A percentile compares a stretch with the other conserved stretches of the same genome.
These are phyloP conservation scores for Anolis sagrei DNA, from an alignment of 2,113 vertebrate genomes.

Conservation along the genomic window DNA sequence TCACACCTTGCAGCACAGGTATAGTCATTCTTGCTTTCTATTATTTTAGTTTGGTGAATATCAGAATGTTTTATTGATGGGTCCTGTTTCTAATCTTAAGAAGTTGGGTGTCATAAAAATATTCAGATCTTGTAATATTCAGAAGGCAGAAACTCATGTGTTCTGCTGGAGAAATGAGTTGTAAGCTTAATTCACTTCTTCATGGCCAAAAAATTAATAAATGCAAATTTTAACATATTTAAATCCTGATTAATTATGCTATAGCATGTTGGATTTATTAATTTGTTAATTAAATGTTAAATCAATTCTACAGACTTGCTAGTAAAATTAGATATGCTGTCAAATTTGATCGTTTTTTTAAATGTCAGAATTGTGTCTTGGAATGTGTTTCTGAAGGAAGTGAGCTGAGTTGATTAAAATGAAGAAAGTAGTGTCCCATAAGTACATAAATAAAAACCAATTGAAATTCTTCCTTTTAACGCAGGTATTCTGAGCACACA, in stretches of 20 bases:
- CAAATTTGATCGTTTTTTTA: too few relatives aligned
- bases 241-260: background rate
- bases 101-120: background rate
- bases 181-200: background rate
- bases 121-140: background rate
- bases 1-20: conserved; percentile 94
- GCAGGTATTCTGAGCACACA: conserved; percentile 95
- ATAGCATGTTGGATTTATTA: background rate
- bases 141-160: background rate
- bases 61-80: rapidly evolving
- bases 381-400: too few relatives aligned
- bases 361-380: too few relatives aligned
- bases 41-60: conserved; percentile 5
- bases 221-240: background rate
- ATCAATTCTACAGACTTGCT: too few relatives aligned
- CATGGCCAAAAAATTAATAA: background rate
- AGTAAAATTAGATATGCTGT: too few relatives aligned
- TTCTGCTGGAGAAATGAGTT: background rate
- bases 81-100: background rate
- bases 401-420: too few relatives aligned
- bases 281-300: background rate
- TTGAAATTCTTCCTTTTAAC: conserved; percentile 27
- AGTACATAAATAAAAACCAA: background rate
- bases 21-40: conserved; percentile 15
- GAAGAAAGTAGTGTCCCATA: too few relatives aligned